phyloP scores from a whole-genome alignment of 2,797 vertebrate species.

The Hippoglossus hippoglossus region DNA sequence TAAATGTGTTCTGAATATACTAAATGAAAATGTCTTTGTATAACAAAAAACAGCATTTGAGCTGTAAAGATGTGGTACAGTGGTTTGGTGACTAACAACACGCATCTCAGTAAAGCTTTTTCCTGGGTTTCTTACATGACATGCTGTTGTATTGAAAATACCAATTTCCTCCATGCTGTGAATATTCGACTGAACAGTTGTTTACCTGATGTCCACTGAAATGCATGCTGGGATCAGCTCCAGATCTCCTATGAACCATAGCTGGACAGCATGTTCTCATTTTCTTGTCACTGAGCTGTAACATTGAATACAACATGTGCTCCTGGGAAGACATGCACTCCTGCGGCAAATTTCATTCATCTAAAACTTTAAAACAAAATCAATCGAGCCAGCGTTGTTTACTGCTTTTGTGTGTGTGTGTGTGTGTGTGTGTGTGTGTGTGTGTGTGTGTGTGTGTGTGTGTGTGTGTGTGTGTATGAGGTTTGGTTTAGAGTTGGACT shows the following conservation, averaged over 20 bases:
- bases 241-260: constrained; percentile 24
- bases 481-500: constrained; percentile 56
- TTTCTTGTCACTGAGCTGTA: constrained; percentile 47
- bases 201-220: constrained; percentile 24
- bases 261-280: constrained; percentile 43
- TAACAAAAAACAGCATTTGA: too few relatives aligned
- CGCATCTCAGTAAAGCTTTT: background rate
- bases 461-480: constrained; percentile 24
- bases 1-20: too few relatives aligned
- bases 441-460: constrained; percentile 21
- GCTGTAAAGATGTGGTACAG: too few relatives aligned
- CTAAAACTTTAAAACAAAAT: constrained; percentile 22
- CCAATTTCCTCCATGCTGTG: constrained; percentile 3
- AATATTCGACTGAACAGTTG: constrained; percentile 3
- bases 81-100: too few relatives aligned
- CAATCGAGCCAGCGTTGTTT: background rate
- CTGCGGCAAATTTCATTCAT: constrained; percentile 6
- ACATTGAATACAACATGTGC: constrained; percentile 41
- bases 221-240: constrained; percentile 25
- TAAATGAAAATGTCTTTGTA: too few relatives aligned
- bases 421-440: constrained; percentile 17
- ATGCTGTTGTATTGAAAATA: background rate
- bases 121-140: background rate
- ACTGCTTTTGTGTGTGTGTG: background rate
- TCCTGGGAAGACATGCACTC: constrained; percentile 24